Conservation (phyloP, 2,888 invertebrate species). For the Marronus borbonicus region DNA sequence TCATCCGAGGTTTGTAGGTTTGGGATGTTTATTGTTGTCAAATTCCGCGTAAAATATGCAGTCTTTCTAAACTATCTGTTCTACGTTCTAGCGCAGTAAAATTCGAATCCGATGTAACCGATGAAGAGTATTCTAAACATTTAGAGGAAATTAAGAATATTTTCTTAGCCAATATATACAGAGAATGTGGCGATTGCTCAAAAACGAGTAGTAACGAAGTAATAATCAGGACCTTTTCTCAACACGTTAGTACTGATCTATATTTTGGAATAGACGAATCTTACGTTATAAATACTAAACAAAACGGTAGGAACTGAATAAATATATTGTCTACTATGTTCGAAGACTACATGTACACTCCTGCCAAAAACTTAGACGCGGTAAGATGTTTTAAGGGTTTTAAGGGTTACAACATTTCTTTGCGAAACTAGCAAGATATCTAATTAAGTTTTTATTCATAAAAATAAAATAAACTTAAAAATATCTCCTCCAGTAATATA, state of each 20-base stretch:
- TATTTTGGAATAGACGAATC: slow-evolving; percentile 45
- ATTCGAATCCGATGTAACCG: slow-evolving; percentile 73
- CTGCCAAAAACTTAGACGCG: too few relatives aligned
- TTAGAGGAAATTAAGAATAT: slow-evolving; percentile 74
- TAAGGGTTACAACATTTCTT: too few relatives aligned
- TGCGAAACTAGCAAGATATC: too few relatives aligned
- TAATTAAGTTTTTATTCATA: too few relatives aligned
- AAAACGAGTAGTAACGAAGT: slow-evolving; percentile 39
- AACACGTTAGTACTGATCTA: slow-evolving; percentile 34
- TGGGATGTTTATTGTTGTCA: too few relatives aligned
- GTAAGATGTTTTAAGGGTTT: too few relatives aligned
- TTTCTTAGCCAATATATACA: slow-evolving; percentile 73
- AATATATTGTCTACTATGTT: too few relatives aligned
- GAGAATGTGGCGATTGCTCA: slow-evolving; percentile 75
- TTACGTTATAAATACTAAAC: slow-evolving; percentile 41
- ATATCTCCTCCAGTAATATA: too few relatives aligned
- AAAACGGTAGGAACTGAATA: slow-evolving; percentile 8
- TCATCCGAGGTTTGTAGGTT: slow-evolving; percentile 71
- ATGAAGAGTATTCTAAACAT: slow-evolving; percentile 71
- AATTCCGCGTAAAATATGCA: too few relatives aligned
- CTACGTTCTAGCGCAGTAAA: slow-evolving; percentile 55
- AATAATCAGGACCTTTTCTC: slow-evolving; percentile 31
- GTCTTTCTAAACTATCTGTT: too few relatives aligned
- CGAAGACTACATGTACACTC: too few relatives aligned
- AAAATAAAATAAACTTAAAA: too few relatives aligned